Base-by-base conservation (phyloP, 2,113 vertebrate species). In the Columbina picui region DNA sequence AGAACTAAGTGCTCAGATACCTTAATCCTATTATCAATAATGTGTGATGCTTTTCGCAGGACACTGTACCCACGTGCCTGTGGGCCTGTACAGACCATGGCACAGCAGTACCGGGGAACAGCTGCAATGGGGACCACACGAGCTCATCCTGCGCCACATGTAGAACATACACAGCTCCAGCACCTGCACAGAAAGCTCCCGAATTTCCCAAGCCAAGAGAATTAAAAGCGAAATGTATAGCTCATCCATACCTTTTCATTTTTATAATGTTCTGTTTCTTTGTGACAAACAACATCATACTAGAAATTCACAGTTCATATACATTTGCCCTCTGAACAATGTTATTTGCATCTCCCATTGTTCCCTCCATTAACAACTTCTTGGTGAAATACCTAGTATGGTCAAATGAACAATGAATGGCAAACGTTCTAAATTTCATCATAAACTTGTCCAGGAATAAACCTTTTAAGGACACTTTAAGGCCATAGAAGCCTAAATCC, bases 331-430 rank as follows among this genome's bases (percentile, higher is more conserved):
- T 87, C 73, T 75, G 47, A 78, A 45, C 39, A 60, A 39, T 19
- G 17, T 52, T 55, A 85, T 75, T 95, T 92, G 75, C 76, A 53
- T 63, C 41, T 65, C 49, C 39, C 59, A 74, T 86, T 91, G 84
- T 89, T 96, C 81, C 67, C 81, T 59, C 29, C 50, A 80, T 76
- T 84, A 71, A 61, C 80, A 83, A 53, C 32, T 39, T 57, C 81
- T 84, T 63, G 53, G 63, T 80, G 68, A 94, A 93, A 80, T 93
- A 93, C 82, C 91, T 80, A 84, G 77, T 87, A 86, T 89, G 81
- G 88, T 70, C 77, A 94, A 86, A 91, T 39, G 61, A 86, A 61
- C 1, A 4, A 84, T 11, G 60, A 84, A 82, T 14, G 22, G 70
- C 67, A 94, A 86, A 82, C 65, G 89, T 77, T 29, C 76, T 87